Percentiles rank a stretch among this genome's conserved stretches.
These are phyloP conservation scores for Acleris holmiana DNA, from an alignment of 2,888 invertebrate genomes.

Conservation along the genomic window DNA sequence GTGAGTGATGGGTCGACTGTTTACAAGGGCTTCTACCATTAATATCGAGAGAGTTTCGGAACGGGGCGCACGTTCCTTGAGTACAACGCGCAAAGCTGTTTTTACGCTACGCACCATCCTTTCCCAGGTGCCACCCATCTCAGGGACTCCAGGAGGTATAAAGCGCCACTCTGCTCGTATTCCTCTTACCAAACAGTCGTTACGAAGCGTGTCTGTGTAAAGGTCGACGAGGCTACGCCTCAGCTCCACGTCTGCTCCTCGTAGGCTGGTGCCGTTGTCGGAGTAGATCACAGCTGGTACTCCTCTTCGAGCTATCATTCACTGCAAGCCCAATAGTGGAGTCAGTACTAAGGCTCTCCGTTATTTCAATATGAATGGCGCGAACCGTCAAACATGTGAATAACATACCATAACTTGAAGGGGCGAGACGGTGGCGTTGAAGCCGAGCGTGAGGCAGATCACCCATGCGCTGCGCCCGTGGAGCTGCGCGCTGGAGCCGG, in stretches of 20 bases:
- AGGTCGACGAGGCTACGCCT: slow-evolving; percentile 2
- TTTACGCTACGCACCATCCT: slow-evolving; percentile 38
- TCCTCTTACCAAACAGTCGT: slow-evolving; percentile 22
- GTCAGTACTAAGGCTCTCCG: slow-evolving; percentile 14
- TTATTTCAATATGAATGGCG: slow-evolving; percentile 2
- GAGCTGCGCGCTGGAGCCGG: no score
- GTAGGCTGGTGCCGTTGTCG: slow-evolving; percentile 32
- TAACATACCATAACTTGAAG: slow-evolving; percentile 13
- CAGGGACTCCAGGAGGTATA: slow-evolving; percentile 38
- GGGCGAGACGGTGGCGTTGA: slow-evolving; percentile 5
- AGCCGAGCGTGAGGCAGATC: neutral
- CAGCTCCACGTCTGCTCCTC: slow-evolving; percentile 26
- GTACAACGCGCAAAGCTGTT: slow-evolving; percentile 29
- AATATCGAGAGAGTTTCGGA: slow-evolving; percentile 34
- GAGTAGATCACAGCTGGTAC: slow-evolving; percentile 14
- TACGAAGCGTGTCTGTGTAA: neutral
- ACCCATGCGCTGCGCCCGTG: no score
- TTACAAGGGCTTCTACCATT: slow-evolving; percentile 35
- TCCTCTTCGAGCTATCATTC: slow-evolving; percentile 30
- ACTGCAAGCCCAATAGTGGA: slow-evolving; percentile 26
- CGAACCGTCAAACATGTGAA: slow-evolving; percentile 17
- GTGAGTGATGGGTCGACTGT: slow-evolving; percentile 61
- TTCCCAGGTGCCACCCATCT: slow-evolving; percentile 41
- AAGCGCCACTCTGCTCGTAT: slow-evolving; percentile 40
- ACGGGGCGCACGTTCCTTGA: slow-evolving; percentile 36